phyloP scores from a whole-genome alignment of 2,888 invertebrate genomes.

The Callyntrura sp. region DNA sequence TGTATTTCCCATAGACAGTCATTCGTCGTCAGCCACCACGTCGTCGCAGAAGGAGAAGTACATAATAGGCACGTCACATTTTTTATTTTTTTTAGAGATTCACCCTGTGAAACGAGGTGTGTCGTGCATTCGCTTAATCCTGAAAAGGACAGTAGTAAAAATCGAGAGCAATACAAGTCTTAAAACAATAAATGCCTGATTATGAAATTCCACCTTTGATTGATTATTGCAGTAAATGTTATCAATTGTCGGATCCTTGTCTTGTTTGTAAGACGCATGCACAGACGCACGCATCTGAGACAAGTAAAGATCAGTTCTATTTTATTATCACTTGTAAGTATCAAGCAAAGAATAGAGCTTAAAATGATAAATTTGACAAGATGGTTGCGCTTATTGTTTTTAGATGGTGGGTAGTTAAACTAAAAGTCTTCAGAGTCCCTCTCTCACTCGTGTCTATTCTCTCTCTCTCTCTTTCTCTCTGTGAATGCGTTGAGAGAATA shows the following conservation, averaged over 20 bases:
- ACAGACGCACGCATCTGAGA: neutral
- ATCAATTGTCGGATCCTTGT: slow-evolving; percentile 63
- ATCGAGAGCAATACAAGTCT: slow-evolving; percentile 58
- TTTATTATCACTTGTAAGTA: neutral
- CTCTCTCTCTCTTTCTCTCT: no score
- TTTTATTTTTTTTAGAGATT: neutral
- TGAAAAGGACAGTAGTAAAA: slow-evolving; percentile 21
- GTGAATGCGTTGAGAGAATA: neutral
- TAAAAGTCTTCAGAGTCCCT: neutral
- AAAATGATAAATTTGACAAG: slow-evolving; percentile 51
- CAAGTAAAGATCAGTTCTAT: neutral
- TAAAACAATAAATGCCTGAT: slow-evolving; percentile 66
- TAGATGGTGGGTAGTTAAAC: neutral
- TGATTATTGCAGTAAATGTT: slow-evolving; percentile 67
- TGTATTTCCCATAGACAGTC: neutral
- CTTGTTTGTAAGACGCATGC: neutral
- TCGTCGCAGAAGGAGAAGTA: neutral
- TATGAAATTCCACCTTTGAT: slow-evolving; percentile 65
- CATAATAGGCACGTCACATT: neutral
- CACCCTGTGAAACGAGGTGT: neutral
- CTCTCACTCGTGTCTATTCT: no score
- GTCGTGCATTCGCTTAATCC: neutral
- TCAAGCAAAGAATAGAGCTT: slow-evolving; percentile 18
- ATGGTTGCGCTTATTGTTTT: neutral
- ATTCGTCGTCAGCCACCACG: neutral